These are phyloP conservation scores for Xyrauchen texanus DNA, from an alignment of 2,113 vertebrate species.

Conservation along the genomic window DNA sequence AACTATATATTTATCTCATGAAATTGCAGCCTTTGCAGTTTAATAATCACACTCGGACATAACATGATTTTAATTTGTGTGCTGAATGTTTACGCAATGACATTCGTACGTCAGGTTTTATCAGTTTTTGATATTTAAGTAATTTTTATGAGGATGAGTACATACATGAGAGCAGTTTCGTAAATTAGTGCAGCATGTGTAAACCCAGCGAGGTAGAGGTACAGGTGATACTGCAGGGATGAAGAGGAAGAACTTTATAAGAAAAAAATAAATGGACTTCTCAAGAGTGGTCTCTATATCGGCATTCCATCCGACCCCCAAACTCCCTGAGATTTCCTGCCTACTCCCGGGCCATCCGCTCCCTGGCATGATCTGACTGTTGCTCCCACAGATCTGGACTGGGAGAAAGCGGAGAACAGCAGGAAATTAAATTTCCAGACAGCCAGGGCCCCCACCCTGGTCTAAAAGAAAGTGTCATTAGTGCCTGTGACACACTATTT, in stretches of 20 bases:
- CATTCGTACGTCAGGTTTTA: too few species aligned
- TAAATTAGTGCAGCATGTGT: too few species aligned
- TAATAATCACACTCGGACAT: too few species aligned
- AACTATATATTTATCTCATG: too few species aligned
- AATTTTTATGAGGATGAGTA: too few species aligned
- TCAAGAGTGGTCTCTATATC: slow-evolving; percentile 13
- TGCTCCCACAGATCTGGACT: slow-evolving; percentile 30
- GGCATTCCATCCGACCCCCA: slow-evolving; percentile 38
- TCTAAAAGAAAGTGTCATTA: slow-evolving; percentile 36
- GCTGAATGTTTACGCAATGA: too few species aligned
- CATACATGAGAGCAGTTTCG: too few species aligned
- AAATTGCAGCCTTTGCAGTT: too few species aligned
- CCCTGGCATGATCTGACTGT: slow-evolving; percentile 26
- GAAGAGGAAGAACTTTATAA: slow-evolving; percentile 18
- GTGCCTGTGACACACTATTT: slow-evolving; percentile 43
- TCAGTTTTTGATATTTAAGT: too few species aligned
- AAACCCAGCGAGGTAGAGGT: too few species aligned
- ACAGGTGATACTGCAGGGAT: neutral
- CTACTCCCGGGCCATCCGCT: slow-evolving; percentile 30
- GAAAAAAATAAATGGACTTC: slow-evolving; percentile 24
- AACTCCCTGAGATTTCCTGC: slow-evolving; percentile 45
- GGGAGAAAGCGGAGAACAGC: slow-evolving; percentile 39
- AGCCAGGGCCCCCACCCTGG: neutral
- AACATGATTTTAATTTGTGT: too few species aligned
- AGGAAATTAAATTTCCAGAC: slow-evolving; percentile 53